These are phyloP conservation scores for Cordilura impudica DNA, from an alignment of 2,888 invertebrate species.

Conservation along the genomic window DNA sequence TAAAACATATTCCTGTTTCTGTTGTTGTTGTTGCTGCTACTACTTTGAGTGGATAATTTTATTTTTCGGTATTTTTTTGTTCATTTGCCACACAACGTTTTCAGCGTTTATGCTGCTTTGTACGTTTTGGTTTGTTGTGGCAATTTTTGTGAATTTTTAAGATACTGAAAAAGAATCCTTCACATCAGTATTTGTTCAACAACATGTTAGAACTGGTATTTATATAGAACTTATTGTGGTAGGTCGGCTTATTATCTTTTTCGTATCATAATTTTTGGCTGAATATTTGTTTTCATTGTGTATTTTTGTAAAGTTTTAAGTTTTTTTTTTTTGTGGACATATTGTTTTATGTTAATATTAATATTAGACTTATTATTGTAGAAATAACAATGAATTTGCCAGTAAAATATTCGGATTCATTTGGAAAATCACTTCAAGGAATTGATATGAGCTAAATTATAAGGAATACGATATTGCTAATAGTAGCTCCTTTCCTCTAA, in stretches of 20 bases:
- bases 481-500: too few species aligned
- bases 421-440: too few species aligned
- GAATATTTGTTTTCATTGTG: not conserved
- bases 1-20: not conserved
- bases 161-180: not conserved
- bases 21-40: not conserved
- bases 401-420: too few species aligned
- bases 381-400: too few species aligned
- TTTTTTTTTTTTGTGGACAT: not conserved
- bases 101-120: not conserved
- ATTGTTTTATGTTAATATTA: too few species aligned
- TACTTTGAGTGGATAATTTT: not conserved
- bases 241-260: conserved; percentile 69
- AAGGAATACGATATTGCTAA: too few species aligned
- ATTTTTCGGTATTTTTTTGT: not conserved
- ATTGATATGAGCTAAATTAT: too few species aligned
- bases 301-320: not conserved
- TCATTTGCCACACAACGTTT: not conserved
- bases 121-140: not conserved
- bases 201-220: conserved; percentile 51
- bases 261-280: conserved; percentile 33
- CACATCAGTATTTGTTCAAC: conserved; percentile 39
- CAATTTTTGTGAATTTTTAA: not conserved
- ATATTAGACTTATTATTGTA: too few species aligned
- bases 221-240: conserved; percentile 72